These are phyloP conservation scores for Phyllostomus discolor DNA, from an alignment of 2,113 vertebrate genomes.

Conservation along the genomic window DNA sequence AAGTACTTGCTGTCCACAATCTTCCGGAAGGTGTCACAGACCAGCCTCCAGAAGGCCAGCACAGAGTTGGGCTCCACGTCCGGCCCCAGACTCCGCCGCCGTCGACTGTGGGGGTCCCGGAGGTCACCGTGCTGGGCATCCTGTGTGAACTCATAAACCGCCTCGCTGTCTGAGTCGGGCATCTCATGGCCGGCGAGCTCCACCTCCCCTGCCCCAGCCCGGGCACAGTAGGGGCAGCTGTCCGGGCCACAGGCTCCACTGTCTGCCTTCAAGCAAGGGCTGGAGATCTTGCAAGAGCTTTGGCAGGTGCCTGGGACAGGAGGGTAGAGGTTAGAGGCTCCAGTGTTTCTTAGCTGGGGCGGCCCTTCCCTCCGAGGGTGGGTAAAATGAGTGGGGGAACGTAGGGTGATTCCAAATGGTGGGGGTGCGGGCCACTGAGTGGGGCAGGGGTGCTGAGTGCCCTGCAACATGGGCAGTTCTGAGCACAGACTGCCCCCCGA, in stretches of 20 bases:
- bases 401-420: neutral
- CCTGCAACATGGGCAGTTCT: neutral
- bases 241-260: conserved; percentile 85
- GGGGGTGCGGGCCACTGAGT: neutral
- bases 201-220: conserved; percentile 78
- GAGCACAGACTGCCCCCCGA: neutral
- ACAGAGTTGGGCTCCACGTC: conserved; percentile 64
- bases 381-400: neutral
- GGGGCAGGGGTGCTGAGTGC: neutral
- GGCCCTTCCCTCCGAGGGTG: neutral
- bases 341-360: neutral
- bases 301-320: conserved; percentile 82
- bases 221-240: conserved; percentile 92
- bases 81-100: neutral
- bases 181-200: conserved; percentile 86
- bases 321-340: conserved; percentile 25
- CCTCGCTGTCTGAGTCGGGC: conserved; percentile 92
- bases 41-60: conserved; percentile 90
- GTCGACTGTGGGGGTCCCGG: conserved; percentile 72
- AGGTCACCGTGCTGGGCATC: conserved; percentile 89
- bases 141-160: conserved; percentile 93
- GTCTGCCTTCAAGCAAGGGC: conserved; percentile 89
- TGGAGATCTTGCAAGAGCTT: conserved; percentile 83
- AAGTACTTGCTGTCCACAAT: conserved; percentile 99
- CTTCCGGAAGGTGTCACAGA: conserved; percentile 94